Evolutionary conservation across 2,888 invertebrate species (phyloP), one percentile per base, ranked within the genome.

Genomic region (Rhaphigaster nebulosa): DNA sequence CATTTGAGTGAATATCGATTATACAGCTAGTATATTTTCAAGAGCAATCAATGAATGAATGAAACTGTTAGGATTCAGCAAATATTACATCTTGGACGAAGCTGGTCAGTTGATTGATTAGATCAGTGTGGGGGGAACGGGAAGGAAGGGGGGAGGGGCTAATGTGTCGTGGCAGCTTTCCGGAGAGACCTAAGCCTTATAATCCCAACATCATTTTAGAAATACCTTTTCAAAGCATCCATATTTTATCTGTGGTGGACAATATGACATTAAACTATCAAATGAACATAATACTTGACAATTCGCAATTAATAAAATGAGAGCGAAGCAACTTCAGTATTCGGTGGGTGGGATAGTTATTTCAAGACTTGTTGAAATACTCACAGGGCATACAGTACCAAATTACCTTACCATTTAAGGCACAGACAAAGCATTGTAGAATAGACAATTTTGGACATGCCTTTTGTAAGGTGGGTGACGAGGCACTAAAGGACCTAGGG

Each of bases 401-500:
- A 84, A 84, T 84, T 84, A n/a, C 84, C 84, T n/a, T 84, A 45
- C 84, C 26, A n/a, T 45, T 84, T 84, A 45, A 84, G 45, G 84
- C 45, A 84, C 45, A n/a, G 41, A 45, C 84, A 84, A 84, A 84
- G 45, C n/a, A 45, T 45, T 84, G 45, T 84, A 38, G 41, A 41
- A n/a, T n/a, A 84, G 45, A 45, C 41, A 45, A 84, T 84, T 84
- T 80, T 13, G 80, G 41, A 80, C 41, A 80, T 41, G 41, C 80
- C 80, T 41, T 80, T 84, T 84, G 84, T 84, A 84, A 38, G 84
- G n/a, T 84, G 45, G 45, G 45, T 84, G 84, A 84, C 84, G 84
- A 45, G 20, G 80, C 84, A 45, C n/a, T 80, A 80, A 80, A 23
- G 41, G 20, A 26, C 1, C 1, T 5, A 41, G 34, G 13, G 23